phyloP scores from a whole-genome alignment of 1,140 invertebrate species.

The Adoxophyes honmai region DNA sequence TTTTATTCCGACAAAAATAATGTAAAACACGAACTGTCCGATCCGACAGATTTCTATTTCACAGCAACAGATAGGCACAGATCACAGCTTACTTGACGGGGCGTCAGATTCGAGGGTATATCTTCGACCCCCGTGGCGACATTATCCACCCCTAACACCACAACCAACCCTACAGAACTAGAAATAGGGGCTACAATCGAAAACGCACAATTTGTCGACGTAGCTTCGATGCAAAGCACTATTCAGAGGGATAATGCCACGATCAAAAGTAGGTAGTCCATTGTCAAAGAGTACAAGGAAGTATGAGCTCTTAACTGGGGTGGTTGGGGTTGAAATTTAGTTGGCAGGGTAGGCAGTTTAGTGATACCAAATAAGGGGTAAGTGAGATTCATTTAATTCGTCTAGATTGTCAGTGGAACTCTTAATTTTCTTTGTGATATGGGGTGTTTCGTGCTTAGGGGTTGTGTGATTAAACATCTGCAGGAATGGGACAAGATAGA shows the following conservation, averaged over 20 bases:
- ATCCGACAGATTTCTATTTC: conserved; percentile 19
- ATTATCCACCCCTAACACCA: conserved; percentile 39
- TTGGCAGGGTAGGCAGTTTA: conserved; percentile 23
- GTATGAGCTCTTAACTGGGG: conserved; percentile 27
- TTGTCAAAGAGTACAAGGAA: conserved; percentile 40
- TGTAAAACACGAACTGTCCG: background rate
- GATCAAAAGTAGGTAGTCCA: conserved; percentile 62
- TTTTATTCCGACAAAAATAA: background rate
- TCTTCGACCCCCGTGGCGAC: conserved; percentile 67
- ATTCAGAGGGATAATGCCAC: conserved; percentile 69
- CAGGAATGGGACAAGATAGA: no score
- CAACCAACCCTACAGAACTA: conserved; percentile 38
- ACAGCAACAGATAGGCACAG: conserved; percentile 54
- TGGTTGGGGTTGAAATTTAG: conserved; percentile 27
- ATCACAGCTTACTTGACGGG: conserved; percentile 73
- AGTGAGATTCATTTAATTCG: conserved; percentile 73
- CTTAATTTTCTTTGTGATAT: conserved; percentile 68
- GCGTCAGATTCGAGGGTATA: conserved; percentile 68
- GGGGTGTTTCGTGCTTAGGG: conserved; percentile 26
- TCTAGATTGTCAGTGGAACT: conserved; percentile 64
- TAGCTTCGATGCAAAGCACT: conserved; percentile 68
- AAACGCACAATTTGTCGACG: conserved; percentile 46
- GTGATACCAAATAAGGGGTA: conserved; percentile 60
- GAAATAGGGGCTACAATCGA: conserved; percentile 37
- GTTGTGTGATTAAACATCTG: conserved; percentile 19